Evolutionary conservation across 2,113 vertebrate species (phyloP).

Genomic region (Cyprinodon tularosa): DNA sequence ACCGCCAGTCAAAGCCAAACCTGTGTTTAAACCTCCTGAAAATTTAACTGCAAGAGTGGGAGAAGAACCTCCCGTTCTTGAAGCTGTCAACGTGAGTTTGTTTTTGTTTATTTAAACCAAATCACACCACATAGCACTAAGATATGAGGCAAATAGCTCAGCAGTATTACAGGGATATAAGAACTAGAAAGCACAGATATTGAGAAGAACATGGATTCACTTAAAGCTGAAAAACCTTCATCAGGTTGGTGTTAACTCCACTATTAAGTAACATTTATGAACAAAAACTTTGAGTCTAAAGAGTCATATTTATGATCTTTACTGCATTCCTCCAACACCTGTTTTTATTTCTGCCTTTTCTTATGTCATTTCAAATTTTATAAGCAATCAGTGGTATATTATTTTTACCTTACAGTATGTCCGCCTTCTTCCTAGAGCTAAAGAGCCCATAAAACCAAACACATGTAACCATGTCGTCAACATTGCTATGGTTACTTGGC

Average conservation of each 20-base stretch:
- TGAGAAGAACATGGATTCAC: background rate
- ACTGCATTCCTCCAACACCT: background rate
- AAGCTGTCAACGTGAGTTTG: slow-evolving; percentile 50
- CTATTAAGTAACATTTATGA: background rate
- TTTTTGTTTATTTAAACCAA: background rate
- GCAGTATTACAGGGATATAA: background rate
- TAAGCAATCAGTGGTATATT: accelerated
- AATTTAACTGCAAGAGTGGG: slow-evolving; percentile 49
- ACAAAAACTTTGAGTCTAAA: too few relatives aligned
- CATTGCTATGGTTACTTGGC: slow-evolving; percentile 54
- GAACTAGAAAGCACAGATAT: background rate
- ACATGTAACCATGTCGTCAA: slow-evolving; percentile 23
- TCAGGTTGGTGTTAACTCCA: background rate
- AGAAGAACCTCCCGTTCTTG: slow-evolving; percentile 57
- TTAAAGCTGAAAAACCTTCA: background rate
- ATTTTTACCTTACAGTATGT: slow-evolving; percentile 8
- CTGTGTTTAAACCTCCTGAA: slow-evolving; percentile 73
- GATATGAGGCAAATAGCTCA: background rate
- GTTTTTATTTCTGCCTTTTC: background rate
- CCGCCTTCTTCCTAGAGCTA: background rate
- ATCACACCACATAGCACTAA: background rate
- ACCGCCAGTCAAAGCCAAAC: slow-evolving; percentile 82
- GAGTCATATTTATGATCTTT: background rate
- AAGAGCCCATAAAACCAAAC: slow-evolving; percentile 6
- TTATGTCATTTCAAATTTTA: background rate